Evolutionary conservation across 2,888 invertebrate species (phyloP), one percentile per base, ranked within the genome.

Genomic region (Limenitis camilla): DNA sequence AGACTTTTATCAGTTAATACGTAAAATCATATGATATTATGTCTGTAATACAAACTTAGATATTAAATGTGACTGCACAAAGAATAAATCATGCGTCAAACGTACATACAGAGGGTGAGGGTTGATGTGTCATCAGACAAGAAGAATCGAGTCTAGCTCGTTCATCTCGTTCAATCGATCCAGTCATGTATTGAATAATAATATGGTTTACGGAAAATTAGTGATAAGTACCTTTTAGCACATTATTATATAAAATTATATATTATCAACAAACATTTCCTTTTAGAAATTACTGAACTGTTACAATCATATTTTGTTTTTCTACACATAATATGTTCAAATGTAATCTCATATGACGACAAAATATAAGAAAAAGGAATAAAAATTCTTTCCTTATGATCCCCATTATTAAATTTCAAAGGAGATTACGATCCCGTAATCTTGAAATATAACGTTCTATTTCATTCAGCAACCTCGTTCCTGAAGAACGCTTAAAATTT

Each of bases 331-430:
- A 45, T 49, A 43, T 49, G 38, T 32, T 35, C 33, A 30, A 32
- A 46, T 31, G 46, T 48, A 40, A 48, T 52, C 44, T 38, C 40
- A 52, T 55, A 55, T 45, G 52, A 48, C 44, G 44, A 43, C 43
- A 45, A 46, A 60, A 61, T 68, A 63, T 68, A 67, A 66, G 61
- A 41, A 50, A 49, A 64, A 62, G 64, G 68, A 69, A 71, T 68
- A 70, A 68, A 67, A 68, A 70, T 66, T 71, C 62, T 62, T 71
- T 64, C 65, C 69, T 66, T 74, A 72, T 71, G 69, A 70, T 69
- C 66, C 65, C 71, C 67, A 76, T 76, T 78, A 79, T 78, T 75
- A 78, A 78, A 81, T 77, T 78, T 81, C 71, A 68, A 68, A 76
- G 64, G 69, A 73, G 73, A 78, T 81, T 79, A 78, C 70, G 72